phyloP scores from a whole-genome alignment of 2,888 invertebrate species.

The Leptinotarsa juncta region DNA sequence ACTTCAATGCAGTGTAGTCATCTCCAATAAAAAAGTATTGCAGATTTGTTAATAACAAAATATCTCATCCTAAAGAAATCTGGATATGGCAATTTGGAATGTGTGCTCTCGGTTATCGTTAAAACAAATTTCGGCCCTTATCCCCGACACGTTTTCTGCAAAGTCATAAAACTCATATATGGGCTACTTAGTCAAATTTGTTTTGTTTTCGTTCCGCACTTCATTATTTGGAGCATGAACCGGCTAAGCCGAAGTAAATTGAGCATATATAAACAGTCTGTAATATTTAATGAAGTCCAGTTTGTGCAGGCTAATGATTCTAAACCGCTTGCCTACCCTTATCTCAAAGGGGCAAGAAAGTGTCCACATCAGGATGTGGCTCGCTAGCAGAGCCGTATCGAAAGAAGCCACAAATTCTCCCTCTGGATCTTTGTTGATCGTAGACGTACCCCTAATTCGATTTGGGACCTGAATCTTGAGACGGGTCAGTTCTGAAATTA shows the following conservation, averaged over 20 bases:
- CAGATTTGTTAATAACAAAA: no score
- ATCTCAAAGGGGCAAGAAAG: conserved; percentile 23
- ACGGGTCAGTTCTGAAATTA: not conserved
- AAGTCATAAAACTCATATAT: conserved; percentile 10
- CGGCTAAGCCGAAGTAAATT: conserved; percentile 12
- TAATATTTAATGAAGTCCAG: conserved; percentile 38
- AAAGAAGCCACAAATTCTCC: conserved; percentile 8
- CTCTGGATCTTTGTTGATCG: conserved; percentile 13
- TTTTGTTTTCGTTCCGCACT: conserved; percentile 21
- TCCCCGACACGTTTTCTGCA: conserved; percentile 2
- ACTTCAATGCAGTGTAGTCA: no score
- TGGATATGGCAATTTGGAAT: no score
- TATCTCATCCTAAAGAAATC: no score
- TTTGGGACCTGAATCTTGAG: not conserved
- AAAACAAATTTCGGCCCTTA: not conserved
- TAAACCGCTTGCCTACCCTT: conserved; percentile 34
- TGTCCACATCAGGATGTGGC: conserved; percentile 16
- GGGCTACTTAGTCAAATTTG: conserved; percentile 6
- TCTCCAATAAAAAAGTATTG: no score
- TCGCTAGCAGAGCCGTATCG: conserved; percentile 16
- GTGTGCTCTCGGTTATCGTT: no score
- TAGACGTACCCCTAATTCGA: not conserved
- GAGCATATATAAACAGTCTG: conserved; percentile 30
- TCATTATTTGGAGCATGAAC: conserved; percentile 9
- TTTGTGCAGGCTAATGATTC: conserved; percentile 35